Percentiles rank a stretch among this genome's conserved stretches.
Evolutionary conservation across 2,113 vertebrate species (phyloP).

Genomic region (Verasper variegatus): DNA sequence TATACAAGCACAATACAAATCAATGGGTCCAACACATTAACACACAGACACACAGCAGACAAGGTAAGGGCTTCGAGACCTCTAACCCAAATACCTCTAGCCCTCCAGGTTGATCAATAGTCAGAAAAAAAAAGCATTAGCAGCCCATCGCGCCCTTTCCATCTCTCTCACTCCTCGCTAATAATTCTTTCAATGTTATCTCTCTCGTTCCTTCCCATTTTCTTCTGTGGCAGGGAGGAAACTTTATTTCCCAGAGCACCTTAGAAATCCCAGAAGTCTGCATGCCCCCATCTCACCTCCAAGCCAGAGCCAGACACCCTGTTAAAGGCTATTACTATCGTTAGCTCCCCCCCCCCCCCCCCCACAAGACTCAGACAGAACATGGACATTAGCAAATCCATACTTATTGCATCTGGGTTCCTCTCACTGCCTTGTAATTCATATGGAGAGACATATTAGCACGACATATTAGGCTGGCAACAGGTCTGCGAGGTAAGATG

Average conservation of each 20-base stretch:
- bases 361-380: conserved; percentile 77
- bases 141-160: conserved; percentile 54
- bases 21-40: conserved; percentile 65
- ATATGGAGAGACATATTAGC: conserved; percentile 85
- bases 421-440: conserved; percentile 84
- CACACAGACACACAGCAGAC: conserved; percentile 58
- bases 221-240: conserved; percentile 56
- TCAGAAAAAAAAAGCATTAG: conserved; percentile 68
- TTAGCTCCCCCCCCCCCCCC: conserved; percentile 8
- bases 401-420: conserved; percentile 83
- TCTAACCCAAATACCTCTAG: conserved; percentile 67
- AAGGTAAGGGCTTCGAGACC: conserved; percentile 63
- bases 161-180: conserved; percentile 61
- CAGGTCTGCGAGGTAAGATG: conserved; percentile 78
- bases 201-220: conserved; percentile 42
- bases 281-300: conserved; percentile 63
- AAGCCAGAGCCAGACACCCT: conserved; percentile 75
- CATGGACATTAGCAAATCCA: conserved; percentile 82
- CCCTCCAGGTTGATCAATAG: conserved; percentile 78
- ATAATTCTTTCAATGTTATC: conserved; percentile 71
- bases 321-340: conserved; percentile 69
- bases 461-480: conserved; percentile 79
- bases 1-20: conserved; percentile 56
- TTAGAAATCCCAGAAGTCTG: conserved; percentile 66
- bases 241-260: conserved; percentile 75